These are phyloP conservation scores for Alsophila aescularia DNA, from an alignment of 2,888 invertebrate genomes.

Conservation along the genomic window DNA sequence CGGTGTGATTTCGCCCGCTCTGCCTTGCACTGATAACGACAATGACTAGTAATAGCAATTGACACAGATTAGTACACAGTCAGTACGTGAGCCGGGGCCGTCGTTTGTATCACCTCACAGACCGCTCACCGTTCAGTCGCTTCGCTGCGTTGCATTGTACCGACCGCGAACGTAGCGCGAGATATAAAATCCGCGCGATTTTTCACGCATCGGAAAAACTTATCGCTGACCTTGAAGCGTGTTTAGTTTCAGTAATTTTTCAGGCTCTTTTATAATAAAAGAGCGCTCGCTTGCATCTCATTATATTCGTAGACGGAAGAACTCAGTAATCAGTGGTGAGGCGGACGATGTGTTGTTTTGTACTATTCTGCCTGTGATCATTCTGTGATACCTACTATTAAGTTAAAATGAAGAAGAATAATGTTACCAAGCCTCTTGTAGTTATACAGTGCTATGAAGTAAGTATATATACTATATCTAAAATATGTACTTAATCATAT, in stretches of 20 bases:
- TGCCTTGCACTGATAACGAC: constrained; percentile 73
- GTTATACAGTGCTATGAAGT: constrained; percentile 86
- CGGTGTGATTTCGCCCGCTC: constrained; percentile 61
- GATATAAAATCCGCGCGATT: constrained; percentile 49
- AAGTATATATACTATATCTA: constrained; percentile 56
- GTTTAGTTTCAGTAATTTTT: constrained; percentile 49
- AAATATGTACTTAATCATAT: too few species aligned
- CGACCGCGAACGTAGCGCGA: constrained; percentile 35
- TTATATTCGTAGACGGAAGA: constrained; percentile 29
- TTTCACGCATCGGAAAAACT: constrained; percentile 67
- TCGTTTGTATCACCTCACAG: constrained; percentile 27
- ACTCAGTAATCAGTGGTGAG: constrained; percentile 9
- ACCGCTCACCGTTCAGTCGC: constrained; percentile 43
- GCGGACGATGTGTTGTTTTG: constrained; percentile 9
- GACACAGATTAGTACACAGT: constrained; percentile 9
- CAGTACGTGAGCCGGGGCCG: constrained; percentile 33
- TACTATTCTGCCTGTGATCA: constrained; percentile 18
- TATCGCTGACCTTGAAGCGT: constrained; percentile 69
- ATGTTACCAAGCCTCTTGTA: constrained; percentile 78
- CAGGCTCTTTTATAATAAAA: constrained; percentile 43
- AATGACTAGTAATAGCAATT: constrained; percentile 39
- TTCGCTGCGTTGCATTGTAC: constrained; percentile 49
- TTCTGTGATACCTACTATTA: constrained; percentile 4
- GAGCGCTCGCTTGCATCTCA: constrained; percentile 8
- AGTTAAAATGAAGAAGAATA: constrained; percentile 66